phyloP scores from a whole-genome alignment of 2,113 vertebrate genomes.

The Takifugu flavidus region DNA sequence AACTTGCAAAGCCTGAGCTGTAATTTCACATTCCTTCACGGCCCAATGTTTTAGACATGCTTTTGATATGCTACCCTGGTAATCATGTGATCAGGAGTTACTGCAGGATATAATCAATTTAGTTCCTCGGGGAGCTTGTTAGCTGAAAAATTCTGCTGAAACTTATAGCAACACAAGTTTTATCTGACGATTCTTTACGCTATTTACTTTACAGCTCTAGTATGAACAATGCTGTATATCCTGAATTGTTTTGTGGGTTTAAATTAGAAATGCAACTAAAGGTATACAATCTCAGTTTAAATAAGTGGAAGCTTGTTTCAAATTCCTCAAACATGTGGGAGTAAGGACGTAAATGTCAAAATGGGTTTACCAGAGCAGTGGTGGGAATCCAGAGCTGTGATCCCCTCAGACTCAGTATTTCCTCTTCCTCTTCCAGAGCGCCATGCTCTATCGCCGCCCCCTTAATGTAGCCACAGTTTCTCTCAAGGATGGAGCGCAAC shows the following conservation, averaged over 20 bases:
- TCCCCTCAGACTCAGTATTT: conserved; percentile 42
- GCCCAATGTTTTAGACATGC: not conserved
- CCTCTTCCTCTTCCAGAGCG: conserved; percentile 75
- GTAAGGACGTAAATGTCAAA: not conserved
- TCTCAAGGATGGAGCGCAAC: conserved; percentile 85
- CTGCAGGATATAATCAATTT: conserved; percentile 8
- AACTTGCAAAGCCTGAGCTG: no score
- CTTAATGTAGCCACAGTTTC: conserved; percentile 89
- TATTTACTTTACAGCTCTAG: not conserved
- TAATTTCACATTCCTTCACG: not conserved
- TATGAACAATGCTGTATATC: no score
- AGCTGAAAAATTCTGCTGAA: conserved; percentile 31
- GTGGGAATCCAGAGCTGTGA: conserved; percentile 50
- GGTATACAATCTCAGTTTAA: no score
- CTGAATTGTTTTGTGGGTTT: no score
- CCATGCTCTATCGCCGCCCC: conserved; percentile 78
- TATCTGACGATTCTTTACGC: not conserved
- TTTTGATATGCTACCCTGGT: conserved; percentile 27
- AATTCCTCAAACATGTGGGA: no score
- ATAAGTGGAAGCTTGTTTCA: no score
- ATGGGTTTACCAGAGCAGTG: conserved; percentile 54
- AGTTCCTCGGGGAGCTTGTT: conserved; percentile 28
- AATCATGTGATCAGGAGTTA: conserved; percentile 1
- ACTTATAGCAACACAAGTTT: conserved; percentile 18
- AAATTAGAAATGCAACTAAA: no score